Percentiles rank a stretch among this genome's conserved stretches.
Conservation (phyloP, 2,113 vertebrate genomes). For the Apaloderma vittatum region DNA sequence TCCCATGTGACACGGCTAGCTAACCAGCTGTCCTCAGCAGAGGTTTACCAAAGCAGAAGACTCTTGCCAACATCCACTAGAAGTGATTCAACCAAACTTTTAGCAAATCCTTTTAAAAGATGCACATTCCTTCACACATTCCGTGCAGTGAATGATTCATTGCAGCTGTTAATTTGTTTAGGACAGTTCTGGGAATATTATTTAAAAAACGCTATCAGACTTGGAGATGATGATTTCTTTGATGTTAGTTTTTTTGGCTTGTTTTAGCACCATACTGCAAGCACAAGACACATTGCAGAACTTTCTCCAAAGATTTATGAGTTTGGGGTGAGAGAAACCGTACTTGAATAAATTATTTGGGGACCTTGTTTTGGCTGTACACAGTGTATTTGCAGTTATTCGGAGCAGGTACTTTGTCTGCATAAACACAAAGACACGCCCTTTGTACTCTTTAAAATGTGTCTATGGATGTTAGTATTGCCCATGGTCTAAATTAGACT, state of each 20-base stretch:
- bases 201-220: neutral
- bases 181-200: neutral
- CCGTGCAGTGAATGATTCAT: neutral
- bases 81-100: neutral
- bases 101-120: neutral
- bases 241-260: neutral
- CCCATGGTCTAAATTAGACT: slow-evolving; percentile 35
- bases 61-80: rapidly evolving
- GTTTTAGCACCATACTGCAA: neutral
- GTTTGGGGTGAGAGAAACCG: neutral
- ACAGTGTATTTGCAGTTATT: slow-evolving; percentile 43
- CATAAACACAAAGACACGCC: neutral
- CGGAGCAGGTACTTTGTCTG: slow-evolving; percentile 46
- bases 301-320: slow-evolving; percentile 31
- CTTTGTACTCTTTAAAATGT: slow-evolving; percentile 35
- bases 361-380: slow-evolving; percentile 30
- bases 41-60: neutral
- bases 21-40: neutral
- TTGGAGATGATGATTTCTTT: neutral
- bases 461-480: slow-evolving; percentile 6
- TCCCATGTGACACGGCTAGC: neutral
- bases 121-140: rapidly evolving
- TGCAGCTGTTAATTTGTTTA: neutral
- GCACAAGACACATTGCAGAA: neutral
- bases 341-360: slow-evolving; percentile 52